Percentiles rank a stretch among this genome's conserved stretches.
Conservation (phyloP, 2,113 vertebrate species). For the Micromys minutus region DNA sequence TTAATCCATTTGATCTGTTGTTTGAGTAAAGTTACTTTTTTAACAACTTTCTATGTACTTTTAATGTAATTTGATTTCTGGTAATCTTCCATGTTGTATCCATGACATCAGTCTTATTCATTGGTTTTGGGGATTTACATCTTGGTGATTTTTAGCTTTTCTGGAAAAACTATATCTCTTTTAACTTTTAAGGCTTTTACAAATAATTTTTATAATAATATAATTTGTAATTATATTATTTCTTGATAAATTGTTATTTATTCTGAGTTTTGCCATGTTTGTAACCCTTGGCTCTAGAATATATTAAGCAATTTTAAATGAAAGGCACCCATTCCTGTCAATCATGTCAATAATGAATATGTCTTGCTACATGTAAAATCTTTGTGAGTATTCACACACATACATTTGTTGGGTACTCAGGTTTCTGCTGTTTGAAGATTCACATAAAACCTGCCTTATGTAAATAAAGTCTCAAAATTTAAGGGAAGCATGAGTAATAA, state of each 20-base stretch:
- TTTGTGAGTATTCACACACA: neutral
- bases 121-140: neutral
- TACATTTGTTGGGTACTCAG: neutral
- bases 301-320: neutral
- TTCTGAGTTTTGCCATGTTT: conserved; percentile 33
- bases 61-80: neutral
- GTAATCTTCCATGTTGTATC: neutral
- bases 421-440: neutral
- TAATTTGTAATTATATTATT: neutral
- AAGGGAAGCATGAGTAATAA: neutral
- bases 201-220: neutral
- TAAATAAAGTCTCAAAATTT: neutral
- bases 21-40: neutral
- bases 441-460: neutral
- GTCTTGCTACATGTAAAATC: neutral
- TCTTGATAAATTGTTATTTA: neutral
- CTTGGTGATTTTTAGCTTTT: neutral
- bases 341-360: neutral
- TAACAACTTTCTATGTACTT: neutral
- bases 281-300: neutral
- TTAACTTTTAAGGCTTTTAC: neutral
- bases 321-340: neutral
- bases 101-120: neutral
- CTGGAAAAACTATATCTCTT: neutral
- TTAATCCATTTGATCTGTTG: neutral